Base-by-base conservation (phyloP, 2,113 vertebrate species). In the Protobothrops flavoviridis region DNA sequence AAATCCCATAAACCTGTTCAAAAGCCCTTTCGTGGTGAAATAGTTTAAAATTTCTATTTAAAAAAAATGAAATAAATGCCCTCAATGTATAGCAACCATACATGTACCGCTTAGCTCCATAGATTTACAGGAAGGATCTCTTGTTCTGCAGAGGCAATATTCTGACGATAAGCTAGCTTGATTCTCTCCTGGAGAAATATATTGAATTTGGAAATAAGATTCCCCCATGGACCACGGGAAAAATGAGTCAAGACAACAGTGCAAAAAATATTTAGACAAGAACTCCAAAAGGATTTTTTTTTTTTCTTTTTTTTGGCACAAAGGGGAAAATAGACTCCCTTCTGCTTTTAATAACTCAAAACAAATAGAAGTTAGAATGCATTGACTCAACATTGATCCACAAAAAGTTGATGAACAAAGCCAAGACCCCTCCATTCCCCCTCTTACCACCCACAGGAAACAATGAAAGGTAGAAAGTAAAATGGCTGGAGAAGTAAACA, bases 281-380 rank as follows among this genome's bases (percentile, higher is more conserved):
- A 96, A 97, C 89, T 57, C 94, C 94, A 95, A 94, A 93, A 87
- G 87, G 93, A 93, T 95, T 93, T 94, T 87, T 88, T 87, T 94
- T 93, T 39, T 50, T 29, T 85, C 8, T 13, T 85, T 95, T 89
- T 81, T 95, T 94, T 94, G 96, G 96, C 94, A 96, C 87, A 45
- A 52, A 91, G 93, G 91, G 95, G 94, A 93, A 96, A 96, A 91
- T 0, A 50, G 90, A 95, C 81, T 96, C 96, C 90, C 94, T 94
- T 90, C 33, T 45, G 55, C 95, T 95, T 93, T 97, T 96, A 96
- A 96, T 94, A 92, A 95, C 94, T 95, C 96, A 96, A 96, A 69
- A 95, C 91, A 90, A 97, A 97, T 95, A 97, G 94, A 94, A 97
- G 97, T 97, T 10, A 94, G 96, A 97, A 97, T 88, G 93, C 90